phyloP scores from a whole-genome alignment of 1,140 invertebrate species.

The Atta cephalotes region DNA sequence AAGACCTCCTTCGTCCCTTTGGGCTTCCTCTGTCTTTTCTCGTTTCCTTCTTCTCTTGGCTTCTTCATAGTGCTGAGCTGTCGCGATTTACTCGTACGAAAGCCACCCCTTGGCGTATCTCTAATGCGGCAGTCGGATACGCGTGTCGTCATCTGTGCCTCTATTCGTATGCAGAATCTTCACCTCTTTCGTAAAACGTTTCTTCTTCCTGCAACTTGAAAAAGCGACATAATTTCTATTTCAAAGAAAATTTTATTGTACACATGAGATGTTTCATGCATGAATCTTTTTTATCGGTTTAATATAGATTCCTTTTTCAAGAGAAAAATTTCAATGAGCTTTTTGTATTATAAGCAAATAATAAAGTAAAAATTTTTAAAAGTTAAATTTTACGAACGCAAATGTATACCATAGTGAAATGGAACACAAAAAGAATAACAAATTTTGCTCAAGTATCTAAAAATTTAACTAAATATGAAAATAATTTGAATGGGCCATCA shows the following conservation, averaged over 20 bases:
- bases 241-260: conserved; percentile 1
- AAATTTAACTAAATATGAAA: too few species aligned
- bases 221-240: conserved; percentile 4
- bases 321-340: background rate
- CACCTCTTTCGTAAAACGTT: conserved; percentile 21
- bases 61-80: conserved; percentile 59
- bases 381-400: background rate
- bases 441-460: too few species aligned
- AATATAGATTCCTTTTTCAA: background rate
- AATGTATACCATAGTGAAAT: background rate
- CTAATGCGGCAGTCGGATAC: conserved; percentile 28
- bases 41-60: conserved; percentile 17
- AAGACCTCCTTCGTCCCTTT: conserved; percentile 14
- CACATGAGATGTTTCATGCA: background rate
- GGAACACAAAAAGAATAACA: too few species aligned
- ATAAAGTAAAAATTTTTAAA: background rate
- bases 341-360: background rate
- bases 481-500: too few species aligned
- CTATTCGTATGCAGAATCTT: conserved; percentile 27
- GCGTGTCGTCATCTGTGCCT: conserved; percentile 23
- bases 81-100: conserved; percentile 59
- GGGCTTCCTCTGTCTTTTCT: conserved; percentile 17
- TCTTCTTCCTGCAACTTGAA: conserved; percentile 7
- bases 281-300: background rate
- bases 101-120: conserved; percentile 43